Evolutionary conservation across 2,113 vertebrate species (phyloP), one percentile per base, ranked within the genome.

Genomic region (Narcine bancroftii): DNA sequence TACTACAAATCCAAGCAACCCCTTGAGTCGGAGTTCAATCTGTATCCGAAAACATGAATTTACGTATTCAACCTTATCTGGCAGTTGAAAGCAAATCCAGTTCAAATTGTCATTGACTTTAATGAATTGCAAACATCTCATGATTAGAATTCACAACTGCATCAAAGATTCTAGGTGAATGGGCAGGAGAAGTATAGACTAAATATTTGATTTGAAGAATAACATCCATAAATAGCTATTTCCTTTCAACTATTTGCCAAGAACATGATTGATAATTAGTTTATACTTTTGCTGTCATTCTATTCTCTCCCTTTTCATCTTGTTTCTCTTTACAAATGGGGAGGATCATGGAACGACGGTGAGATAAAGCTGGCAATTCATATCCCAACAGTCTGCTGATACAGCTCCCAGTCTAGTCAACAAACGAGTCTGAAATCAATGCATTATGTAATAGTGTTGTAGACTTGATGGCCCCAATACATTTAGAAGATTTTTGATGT

Each of bases 181-280:
- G 53, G 56, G 6, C 33, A 87, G 81, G 19, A 42, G 33, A 60
- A 87, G n/a, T 63, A 87, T 6, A 36, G 29, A 87, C 24, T 63
- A 63, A 60, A 87, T 21, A 87, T 87, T 87, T 87, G 56, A 60
- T 60, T 87, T 83, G 60, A 36, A 63, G 33, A 60, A 36, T 60
- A 60, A 87, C n/a, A 2, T 21, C 19, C 33, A 60, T 87, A 60
- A 87, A 21, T 60, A 21, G 5, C 42, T 24, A 17, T 56, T 63
- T 63, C 50, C 33, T 87, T 87, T 87, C 53, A 60, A 87, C 81
- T 63, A 60, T 17, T 36, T 60, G 81, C 53, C 81, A 87, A 87
- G 53, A 60, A 60, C 21, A 19, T 60, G 17, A 63, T 63, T 87
- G 60, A 63, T 36, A 81, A 36, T 21, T 5, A 39, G 33, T 87